Conservation (phyloP, 2,113 vertebrate species). For the Ceuthmochares aereus region DNA sequence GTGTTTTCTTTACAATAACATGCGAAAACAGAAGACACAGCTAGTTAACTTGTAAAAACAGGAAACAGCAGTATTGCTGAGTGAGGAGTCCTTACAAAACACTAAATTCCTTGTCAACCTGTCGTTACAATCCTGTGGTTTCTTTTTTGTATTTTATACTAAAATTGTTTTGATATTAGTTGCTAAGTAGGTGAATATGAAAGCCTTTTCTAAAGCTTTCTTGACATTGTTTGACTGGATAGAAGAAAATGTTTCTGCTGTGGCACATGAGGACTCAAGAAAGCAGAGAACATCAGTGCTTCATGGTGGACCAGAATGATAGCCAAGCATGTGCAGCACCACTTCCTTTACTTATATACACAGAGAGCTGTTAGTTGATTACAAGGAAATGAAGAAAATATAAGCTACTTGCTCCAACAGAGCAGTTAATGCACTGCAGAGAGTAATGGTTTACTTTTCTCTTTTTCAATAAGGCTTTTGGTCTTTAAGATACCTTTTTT, state of each 20-base stretch:
- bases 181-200: not conserved
- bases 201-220: not conserved
- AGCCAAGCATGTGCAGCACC: slow-evolving; percentile 11
- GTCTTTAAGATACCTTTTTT: not conserved
- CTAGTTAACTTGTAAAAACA: not conserved
- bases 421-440: slow-evolving; percentile 57
- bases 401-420: slow-evolving; percentile 66
- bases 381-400: slow-evolving; percentile 62
- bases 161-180: slow-evolving; percentile 2
- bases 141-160: not conserved
- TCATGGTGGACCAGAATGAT: not conserved
- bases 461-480: not conserved
- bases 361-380: slow-evolving; percentile 55
- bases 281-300: slow-evolving; percentile 4
- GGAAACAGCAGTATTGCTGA: not conserved
- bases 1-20: not conserved
- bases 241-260: not conserved
- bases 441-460: slow-evolving; percentile 1
- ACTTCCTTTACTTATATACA: not conserved
- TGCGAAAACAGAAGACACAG: not conserved
- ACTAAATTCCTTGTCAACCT: not conserved
- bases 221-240: not conserved
- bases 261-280: not conserved
- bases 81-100: not conserved
- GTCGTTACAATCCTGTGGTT: not conserved